Base-by-base conservation (phyloP, 2,888 invertebrate species). In the Clostera curtula region DNA sequence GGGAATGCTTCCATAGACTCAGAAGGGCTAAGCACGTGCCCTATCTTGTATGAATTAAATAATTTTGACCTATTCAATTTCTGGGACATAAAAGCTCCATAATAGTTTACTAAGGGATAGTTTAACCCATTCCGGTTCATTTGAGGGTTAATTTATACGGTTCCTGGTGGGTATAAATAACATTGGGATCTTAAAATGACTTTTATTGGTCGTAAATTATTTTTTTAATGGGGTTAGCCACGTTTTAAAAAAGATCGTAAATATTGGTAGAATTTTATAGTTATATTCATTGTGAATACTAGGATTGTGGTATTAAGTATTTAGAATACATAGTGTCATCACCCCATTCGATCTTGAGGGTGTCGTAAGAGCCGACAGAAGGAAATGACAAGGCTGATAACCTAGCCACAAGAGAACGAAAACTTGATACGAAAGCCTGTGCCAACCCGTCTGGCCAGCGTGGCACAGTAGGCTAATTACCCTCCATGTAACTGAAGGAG, bases 191-290 rank as follows among this genome's bases (percentile, higher is more conserved):
- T 53, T 46, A 47, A 58, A 60, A 55, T 54, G 65, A 69, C 64
- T 42, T 67, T 67, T 60, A 69, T 57, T 54, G 60, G 44, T 51
- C 53, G 38, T 75, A 68, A 69, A 66, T 72, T 59, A 53, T 56
- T 61, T 63, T 14, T 68, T 59, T 62, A 56, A 56, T 51, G 54
- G 36, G 33, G 31, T 38, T 40, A 43, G 36, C 41, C 40, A 40
- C 31, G 20, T 27, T 32, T 39, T 30, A 38, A 40, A 38, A 41
- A 27, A 31, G 24, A 33, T 31, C 41, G 35, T 57, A 47, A 57
- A 49, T 55, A 46, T 48, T 25, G 26, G 12, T 24, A 14, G 21
- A 25, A 24, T 28, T 43, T 39, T 40, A 44, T 19, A 5, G 20
- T 49, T 28, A 32, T 24, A 36, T 27, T 43, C 31, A 23, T 27